phyloP scores from a whole-genome alignment of 2,797 vertebrate genomes.

The Dendrocincla tyrannina region DNA sequence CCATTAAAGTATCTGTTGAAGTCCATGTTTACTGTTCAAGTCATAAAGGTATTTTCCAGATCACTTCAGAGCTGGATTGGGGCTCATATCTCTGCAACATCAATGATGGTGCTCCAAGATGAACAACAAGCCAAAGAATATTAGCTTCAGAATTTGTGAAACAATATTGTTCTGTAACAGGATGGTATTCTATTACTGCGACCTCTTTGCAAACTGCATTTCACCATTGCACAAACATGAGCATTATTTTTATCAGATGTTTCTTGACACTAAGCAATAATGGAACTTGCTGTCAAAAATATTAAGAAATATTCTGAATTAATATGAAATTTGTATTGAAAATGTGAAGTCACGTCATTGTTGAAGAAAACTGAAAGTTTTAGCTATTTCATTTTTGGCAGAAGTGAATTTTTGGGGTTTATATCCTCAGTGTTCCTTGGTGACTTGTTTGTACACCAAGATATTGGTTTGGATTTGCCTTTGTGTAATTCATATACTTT shows the following conservation, averaged over 20 bases:
- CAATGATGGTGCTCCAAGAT: background rate
- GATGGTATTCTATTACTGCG: background rate
- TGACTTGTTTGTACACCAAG: slow-evolving; percentile 68
- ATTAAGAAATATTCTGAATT: background rate
- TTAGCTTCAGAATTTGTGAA: background rate
- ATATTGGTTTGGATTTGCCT: slow-evolving; percentile 74
- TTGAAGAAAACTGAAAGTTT: background rate
- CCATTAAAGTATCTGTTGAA: background rate
- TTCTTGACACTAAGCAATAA: background rate
- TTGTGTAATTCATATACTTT: slow-evolving; percentile 78
- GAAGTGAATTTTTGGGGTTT: slow-evolving; percentile 40
- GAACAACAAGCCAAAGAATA: background rate
- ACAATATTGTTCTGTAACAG: background rate
- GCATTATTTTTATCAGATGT: background rate
- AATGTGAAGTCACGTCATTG: background rate
- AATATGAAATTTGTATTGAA: background rate
- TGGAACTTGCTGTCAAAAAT: background rate
- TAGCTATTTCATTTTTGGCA: slow-evolving; percentile 26
- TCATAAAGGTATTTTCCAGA: background rate
- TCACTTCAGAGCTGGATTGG: background rate
- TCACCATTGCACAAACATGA: background rate
- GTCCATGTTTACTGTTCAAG: background rate
- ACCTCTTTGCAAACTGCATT: background rate
- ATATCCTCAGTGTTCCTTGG: slow-evolving; percentile 16
- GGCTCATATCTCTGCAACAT: background rate